A percentile compares a stretch with the other conserved stretches of the same genome.
Evolutionary conservation across 2,888 invertebrate genomes (phyloP).

Genomic region (Xestoiulus laeticollis): DNA sequence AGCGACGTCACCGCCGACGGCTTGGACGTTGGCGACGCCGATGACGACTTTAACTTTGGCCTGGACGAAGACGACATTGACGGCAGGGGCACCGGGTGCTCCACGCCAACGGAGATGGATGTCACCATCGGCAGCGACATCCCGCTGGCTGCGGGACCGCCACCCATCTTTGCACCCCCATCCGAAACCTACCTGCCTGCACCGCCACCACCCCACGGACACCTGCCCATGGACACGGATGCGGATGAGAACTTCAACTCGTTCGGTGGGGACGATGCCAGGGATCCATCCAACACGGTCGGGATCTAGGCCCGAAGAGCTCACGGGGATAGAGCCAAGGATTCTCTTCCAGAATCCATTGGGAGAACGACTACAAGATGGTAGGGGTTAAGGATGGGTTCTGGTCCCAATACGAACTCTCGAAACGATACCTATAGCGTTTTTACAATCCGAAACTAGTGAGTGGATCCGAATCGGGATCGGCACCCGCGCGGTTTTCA

Average conservation of each 20-base stretch:
- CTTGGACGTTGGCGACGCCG: not conserved
- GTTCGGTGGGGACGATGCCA: not conserved
- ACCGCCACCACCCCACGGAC: not conserved
- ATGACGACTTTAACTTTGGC: not conserved
- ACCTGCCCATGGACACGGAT: conserved; percentile 17
- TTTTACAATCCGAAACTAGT: too few relatives aligned
- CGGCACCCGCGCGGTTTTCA: too few relatives aligned
- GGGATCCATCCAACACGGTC: conserved; percentile 1
- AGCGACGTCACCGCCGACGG: conserved; percentile 4
- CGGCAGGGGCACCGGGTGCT: conserved; percentile 32
- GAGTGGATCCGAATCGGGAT: too few relatives aligned
- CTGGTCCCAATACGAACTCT: too few relatives aligned
- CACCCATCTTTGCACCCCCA: not conserved
- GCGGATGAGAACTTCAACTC: conserved; percentile 31
- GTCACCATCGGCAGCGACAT: conserved; percentile 29
- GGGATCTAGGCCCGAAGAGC: not conserved
- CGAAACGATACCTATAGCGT: too few relatives aligned
- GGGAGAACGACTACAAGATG: too few relatives aligned
- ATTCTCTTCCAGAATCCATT: too few relatives aligned
- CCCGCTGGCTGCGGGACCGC: not conserved
- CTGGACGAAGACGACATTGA: conserved; percentile 48
- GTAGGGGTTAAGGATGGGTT: too few relatives aligned
- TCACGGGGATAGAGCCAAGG: too few relatives aligned
- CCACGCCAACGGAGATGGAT: conserved; percentile 50
- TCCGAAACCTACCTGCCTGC: not conserved